Base-by-base conservation (phyloP, 2,113 vertebrate species). In the Coregonus clupeaformis region DNA sequence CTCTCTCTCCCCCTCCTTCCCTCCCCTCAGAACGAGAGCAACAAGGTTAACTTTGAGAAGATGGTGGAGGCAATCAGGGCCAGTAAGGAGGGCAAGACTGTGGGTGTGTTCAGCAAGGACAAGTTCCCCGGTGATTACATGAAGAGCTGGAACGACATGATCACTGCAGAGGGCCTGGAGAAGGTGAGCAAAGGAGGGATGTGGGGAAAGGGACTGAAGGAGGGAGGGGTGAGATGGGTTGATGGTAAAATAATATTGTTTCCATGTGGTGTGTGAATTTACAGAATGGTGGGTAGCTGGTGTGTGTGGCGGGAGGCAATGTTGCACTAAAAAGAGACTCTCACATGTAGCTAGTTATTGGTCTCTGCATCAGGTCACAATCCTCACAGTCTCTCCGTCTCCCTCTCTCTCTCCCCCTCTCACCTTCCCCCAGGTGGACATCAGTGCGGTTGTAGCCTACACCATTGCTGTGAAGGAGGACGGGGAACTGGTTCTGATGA, bases 41-140 rank as follows among this genome's bases (percentile, higher is more conserved):
- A 98, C 91, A 96, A 98, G 78, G 94, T 81, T 24, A 98, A 95
- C 89, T 98, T 98, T 27, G 97, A 98, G 84, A 96, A 97, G 91
- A 95, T 98, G 94, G 89, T 97, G 0, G 96, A 98, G 77, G 96
- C 96, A 0, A 92, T 98, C 80, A 87, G 87, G 65, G 87, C 89
- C 76, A 98, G 97, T 91, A 95, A 92, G 80, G 94, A 90, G 0
- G 96, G 97, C 12, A 95, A 95, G 76, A 91, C 93, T 6, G 93
- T 98, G 16, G 97, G 97, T 0, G 90, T 98, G 12, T 98, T 98
- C 91, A 94, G 91, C 90, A 98, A 98, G 85, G 97, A 98, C 91
- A 96, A 95, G 9, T 98, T 97, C 80, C 96, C 96, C 0, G 97
- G 97, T 3, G 96, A 97, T 13, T 98, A 97, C 91, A 96, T 97